Conservation (phyloP, 1,140 invertebrate genomes). For the Sarcophaga bullata region DNA sequence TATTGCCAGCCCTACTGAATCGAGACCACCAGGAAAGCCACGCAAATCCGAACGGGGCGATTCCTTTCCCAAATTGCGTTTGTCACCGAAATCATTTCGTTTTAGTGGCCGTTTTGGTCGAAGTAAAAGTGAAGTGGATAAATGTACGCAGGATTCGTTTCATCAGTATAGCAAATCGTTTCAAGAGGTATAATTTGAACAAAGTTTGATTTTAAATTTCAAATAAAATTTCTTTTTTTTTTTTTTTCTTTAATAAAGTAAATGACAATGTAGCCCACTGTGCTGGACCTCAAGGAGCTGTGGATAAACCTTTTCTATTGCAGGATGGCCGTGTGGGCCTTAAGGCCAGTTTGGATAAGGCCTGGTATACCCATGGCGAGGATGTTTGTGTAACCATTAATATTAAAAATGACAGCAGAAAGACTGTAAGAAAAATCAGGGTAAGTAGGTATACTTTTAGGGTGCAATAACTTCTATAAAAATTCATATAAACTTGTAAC, state of each 20-base stretch:
- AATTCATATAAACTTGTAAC: too few relatives aligned
- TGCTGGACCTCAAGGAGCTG: conserved; percentile 62
- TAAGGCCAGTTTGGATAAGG: conserved; percentile 92
- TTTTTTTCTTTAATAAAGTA: background rate
- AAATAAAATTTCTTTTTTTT: background rate
- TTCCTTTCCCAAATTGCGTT: conserved; percentile 59
- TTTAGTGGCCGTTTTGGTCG: conserved; percentile 63
- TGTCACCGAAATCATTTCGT: conserved; percentile 62
- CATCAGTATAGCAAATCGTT: conserved; percentile 64
- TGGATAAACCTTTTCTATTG: conserved; percentile 73
- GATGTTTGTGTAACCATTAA: conserved; percentile 87
- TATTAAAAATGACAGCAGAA: conserved; percentile 93
- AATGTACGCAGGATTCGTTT: conserved; percentile 60
- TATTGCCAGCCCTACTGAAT: background rate
- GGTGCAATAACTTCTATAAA: too few relatives aligned
- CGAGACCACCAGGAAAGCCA: conserved; percentile 44
- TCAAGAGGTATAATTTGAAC: conserved; percentile 54
- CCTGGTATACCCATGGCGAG: conserved; percentile 93
- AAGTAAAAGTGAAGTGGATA: conserved; percentile 63
- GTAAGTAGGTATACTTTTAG: conserved; percentile 67
- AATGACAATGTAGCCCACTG: conserved; percentile 27
- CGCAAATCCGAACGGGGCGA: conserved; percentile 62
- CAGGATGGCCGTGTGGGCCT: conserved; percentile 78
- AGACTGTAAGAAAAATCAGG: conserved; percentile 93
- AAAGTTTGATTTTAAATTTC: conserved; percentile 27